Conservation (phyloP, 2,113 vertebrate genomes). For the Varanus komodoensis region DNA sequence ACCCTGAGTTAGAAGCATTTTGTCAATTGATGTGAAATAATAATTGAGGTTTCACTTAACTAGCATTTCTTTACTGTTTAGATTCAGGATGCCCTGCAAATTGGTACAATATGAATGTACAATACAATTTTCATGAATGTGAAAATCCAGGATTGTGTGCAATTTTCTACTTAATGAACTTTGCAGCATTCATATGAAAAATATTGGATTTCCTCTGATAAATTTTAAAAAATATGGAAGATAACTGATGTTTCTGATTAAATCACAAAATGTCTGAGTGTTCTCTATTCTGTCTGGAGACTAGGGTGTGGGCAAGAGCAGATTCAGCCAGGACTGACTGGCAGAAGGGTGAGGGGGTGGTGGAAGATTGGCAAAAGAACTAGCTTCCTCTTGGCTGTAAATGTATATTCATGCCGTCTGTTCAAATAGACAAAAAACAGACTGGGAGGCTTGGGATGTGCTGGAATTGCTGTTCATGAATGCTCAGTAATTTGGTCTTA, state of each 20-base stretch:
- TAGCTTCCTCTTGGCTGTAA: slow-evolving; percentile 39
- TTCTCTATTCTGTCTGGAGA: neutral
- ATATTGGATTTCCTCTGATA: neutral
- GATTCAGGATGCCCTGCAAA: neutral
- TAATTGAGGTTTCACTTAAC: neutral
- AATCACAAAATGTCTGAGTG: slow-evolving; percentile 20
- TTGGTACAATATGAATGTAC: neutral
- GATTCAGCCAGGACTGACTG: neutral
- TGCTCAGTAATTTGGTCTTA: slow-evolving; percentile 11
- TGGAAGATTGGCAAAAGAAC: slow-evolving; percentile 14
- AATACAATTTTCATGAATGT: no score
- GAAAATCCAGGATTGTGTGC: neutral
- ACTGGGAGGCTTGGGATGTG: slow-evolving; percentile 7
- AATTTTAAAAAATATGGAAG: neutral
- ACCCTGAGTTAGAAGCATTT: neutral
- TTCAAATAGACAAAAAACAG: slow-evolving; percentile 30
- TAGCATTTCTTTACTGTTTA: neutral
- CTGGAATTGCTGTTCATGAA: neutral
- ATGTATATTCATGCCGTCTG: slow-evolving; percentile 28
- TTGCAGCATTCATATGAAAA: neutral
- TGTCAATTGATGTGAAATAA: neutral
- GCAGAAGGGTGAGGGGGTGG: slow-evolving; percentile 31
- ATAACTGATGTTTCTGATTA: neutral
- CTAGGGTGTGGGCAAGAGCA: slow-evolving; percentile 1
- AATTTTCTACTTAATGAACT: neutral